Percentiles rank a stretch among this genome's conserved stretches.
Evolutionary conservation across 2,888 invertebrate species (phyloP).

Genomic region (Shargacucullia verbasci): DNA sequence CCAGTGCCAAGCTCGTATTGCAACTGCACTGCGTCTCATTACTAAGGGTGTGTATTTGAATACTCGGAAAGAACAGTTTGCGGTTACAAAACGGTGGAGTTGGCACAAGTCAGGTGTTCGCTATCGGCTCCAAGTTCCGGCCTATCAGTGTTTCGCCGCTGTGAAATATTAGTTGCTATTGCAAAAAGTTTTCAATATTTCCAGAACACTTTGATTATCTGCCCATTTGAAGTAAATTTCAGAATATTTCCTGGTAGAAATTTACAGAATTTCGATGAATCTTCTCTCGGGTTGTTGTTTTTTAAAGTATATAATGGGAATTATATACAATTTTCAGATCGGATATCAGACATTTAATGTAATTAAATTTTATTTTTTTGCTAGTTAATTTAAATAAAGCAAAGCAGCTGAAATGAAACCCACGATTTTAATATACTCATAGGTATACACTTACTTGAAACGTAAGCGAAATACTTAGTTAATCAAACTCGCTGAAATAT

Average conservation of each 20-base stretch:
- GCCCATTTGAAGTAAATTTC: conserved; percentile 20
- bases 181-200: conserved; percentile 30
- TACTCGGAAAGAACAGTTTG: conserved; percentile 53
- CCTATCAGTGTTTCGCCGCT: conserved; percentile 40
- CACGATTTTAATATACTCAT: too few species aligned
- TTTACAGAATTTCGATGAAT: background rate
- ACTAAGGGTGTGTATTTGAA: conserved; percentile 62
- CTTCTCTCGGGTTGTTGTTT: background rate
- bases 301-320: background rate
- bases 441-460: background rate
- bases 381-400: too few species aligned
- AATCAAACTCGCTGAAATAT: conserved; percentile 9
- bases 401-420: too few species aligned
- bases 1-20: conserved; percentile 26
- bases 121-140: conserved; percentile 48
- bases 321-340: too few species aligned
- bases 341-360: too few species aligned
- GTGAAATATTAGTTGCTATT: conserved; percentile 34
- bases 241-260: conserved; percentile 4
- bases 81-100: conserved; percentile 49
- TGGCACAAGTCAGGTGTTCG: conserved; percentile 57
- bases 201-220: too few species aligned
- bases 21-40: conserved; percentile 74
- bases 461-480: conserved; percentile 6
- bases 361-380: too few species aligned